Evolutionary conservation across 2,888 invertebrate genomes (phyloP).

Genomic region (Amphipyra berbera): DNA sequence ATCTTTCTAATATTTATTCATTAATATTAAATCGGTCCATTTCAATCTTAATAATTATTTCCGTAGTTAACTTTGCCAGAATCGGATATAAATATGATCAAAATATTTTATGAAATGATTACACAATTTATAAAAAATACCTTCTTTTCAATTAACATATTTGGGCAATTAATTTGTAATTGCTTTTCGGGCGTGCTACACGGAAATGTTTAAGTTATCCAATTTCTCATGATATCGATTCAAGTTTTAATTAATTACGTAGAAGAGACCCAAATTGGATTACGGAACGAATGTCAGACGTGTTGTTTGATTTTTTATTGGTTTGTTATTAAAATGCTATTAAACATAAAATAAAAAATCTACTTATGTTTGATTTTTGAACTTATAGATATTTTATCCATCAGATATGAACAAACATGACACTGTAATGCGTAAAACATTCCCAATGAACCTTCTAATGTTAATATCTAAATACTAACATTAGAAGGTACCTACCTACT

Average conservation of each 20-base stretch:
- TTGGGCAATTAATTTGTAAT: constrained; percentile 42
- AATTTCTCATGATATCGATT: constrained; percentile 28
- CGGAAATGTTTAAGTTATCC: constrained; percentile 40
- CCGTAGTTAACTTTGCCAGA: constrained; percentile 13
- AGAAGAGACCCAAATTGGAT: background rate
- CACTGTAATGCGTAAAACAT: no score
- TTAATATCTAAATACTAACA: no score
- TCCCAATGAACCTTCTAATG: no score
- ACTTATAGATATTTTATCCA: no score
- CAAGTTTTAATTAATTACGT: constrained; percentile 6
- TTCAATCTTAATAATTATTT: constrained; percentile 28
- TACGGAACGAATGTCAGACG: background rate
- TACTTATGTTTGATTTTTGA: no score
- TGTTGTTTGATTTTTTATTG: no score
- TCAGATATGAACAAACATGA: no score
- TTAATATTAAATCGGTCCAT: constrained; percentile 12
- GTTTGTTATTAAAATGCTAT: no score
- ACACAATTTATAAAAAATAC: constrained; percentile 33
- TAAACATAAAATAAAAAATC: no score
- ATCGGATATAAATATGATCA: constrained; percentile 1
- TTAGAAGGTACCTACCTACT: no score
- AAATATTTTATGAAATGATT: constrained; percentile 12
- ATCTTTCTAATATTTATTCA: constrained; percentile 36
- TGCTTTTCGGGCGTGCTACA: constrained; percentile 45
- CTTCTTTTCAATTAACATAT: constrained; percentile 44